Base-by-base conservation (phyloP, 2,888 invertebrate species). In the Branchipolynoe longqiensis region DNA sequence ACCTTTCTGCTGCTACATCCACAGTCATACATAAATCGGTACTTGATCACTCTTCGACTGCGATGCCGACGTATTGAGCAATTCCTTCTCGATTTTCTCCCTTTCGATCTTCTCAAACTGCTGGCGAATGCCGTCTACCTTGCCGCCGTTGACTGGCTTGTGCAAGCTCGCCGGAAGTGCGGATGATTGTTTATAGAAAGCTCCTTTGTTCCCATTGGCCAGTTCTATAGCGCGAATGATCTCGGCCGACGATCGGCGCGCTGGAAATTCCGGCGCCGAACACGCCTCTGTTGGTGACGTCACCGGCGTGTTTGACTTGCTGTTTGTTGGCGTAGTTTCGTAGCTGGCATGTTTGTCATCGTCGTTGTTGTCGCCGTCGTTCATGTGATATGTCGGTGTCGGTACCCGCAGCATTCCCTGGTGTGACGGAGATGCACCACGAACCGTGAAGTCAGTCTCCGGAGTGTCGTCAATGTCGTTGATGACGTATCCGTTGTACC, bases 71-170 rank as follows among this genome's bases (percentile, higher is more conserved):
- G 22, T 48, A 48, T 78, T 28, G 1, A 78, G 41, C 54, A 78
- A 48, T 3, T 78, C 48, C 48, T 78, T 14, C 31, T 78, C 78
- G n/a, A 78, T 41, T 78, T 78, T 78, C 28, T 78, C 78, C 6
- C 78, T 14, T 31, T 78, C 78, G 2, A 41, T 78, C 33, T 78
- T 78, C 31, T 78, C 78, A 31, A 78, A 78, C 31, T 78, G 78
- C 48, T 78, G 31, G 12, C 78, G 22, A 22, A 78, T 12, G 18
- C 54, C 28, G 12, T 54, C 31, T 28, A 78, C 78, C 54, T 78
- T 78, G 1, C 78, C 78, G 8, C 25, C n/a, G 18, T 48, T 33
- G 6, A 14, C 8, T 22, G 25, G 14, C 4, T 8, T 4, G n/a
- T 33, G 28, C 6, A 6, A 31, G 1, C 3, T 62, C 31, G 25